phyloP scores from a whole-genome alignment of 2,797 vertebrate species.

The Pseudomugil tenellus region DNA sequence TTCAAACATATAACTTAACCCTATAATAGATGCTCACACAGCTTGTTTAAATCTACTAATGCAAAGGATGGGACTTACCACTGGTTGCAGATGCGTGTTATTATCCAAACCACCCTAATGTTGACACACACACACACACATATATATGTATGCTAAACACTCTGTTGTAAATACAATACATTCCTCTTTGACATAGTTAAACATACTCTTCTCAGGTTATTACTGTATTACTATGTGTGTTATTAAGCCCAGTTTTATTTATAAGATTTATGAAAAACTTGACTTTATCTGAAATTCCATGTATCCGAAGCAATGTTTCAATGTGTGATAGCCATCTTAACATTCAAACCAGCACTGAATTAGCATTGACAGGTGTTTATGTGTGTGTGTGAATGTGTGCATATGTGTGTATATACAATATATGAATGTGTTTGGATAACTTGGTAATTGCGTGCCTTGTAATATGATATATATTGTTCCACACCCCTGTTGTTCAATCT shows the following conservation, averaged over 20 bases:
- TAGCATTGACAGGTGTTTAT: constrained; percentile 43
- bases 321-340: constrained; percentile 51
- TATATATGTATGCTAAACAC: constrained; percentile 55
- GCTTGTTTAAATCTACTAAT: constrained; percentile 77
- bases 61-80: constrained; percentile 75
- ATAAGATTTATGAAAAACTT: constrained; percentile 78
- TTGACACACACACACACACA: constrained; percentile 51
- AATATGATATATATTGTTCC: constrained; percentile 45
- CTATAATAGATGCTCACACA: constrained; percentile 62
- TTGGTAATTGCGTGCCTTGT: constrained; percentile 27
- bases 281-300: constrained; percentile 61
- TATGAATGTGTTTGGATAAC: constrained; percentile 36
- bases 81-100: constrained; percentile 66
- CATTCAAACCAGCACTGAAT: constrained; percentile 70
- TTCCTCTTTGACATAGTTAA: constrained; percentile 75
- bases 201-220: constrained; percentile 84
- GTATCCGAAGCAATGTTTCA: constrained; percentile 46
- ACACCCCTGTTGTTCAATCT: constrained; percentile 40
- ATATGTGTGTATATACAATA: constrained; percentile 31
- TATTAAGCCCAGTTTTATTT: constrained; percentile 81
- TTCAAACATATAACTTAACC: constrained; percentile 69
- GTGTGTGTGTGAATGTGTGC: constrained; percentile 17
- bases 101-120: constrained; percentile 57
- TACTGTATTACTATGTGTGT: constrained; percentile 76
- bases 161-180: constrained; percentile 84